Base-by-base conservation (phyloP, 2,888 invertebrate species). In the Zhuqinia jingwanae region DNA sequence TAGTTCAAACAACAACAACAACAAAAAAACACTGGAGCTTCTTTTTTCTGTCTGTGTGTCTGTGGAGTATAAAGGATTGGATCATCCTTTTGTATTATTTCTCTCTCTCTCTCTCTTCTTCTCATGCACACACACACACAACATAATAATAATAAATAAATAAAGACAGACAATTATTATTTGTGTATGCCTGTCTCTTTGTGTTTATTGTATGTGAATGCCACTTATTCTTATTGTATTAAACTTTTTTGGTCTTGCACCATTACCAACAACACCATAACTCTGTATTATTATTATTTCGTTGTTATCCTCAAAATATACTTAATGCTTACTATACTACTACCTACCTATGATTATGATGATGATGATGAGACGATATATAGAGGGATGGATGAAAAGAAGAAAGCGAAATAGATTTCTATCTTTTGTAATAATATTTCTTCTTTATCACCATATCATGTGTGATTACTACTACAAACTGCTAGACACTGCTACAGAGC, bases 91-190 rank as follows among this genome's bases (percentile, higher is more conserved):
- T 83, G 83, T 83, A 83, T 30, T 83, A 65, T n/a, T n/a, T n/a
- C n/a, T n/a, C n/a, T n/a, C n/a, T n/a, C n/a, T n/a, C n/a, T n/a
- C n/a, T n/a, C n/a, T n/a, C n/a, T n/a, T n/a, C n/a, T n/a, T n/a
- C n/a, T n/a, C n/a, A n/a, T n/a, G n/a, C n/a, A n/a, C n/a, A n/a
- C n/a, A n/a, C 75, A 30, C 75, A 53, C 75, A 83, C 76, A 83
- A 76, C 60, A 77, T 68, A 83, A 83, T 70, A 80, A 80, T 83
- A 77, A 77, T 77, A 77, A 77, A 75, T 75, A 82, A 82, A 83
- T 83, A 83, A 83, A 83, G 83, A 83, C 83, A 83, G 83, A 83
- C 83, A 83, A 83, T 83, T 83, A 83, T 83, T 77, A 83, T 83
- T 83, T 83, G 73, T 83, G 83, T 83, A 53, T 83, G 83, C 65